Percentiles rank a stretch among this genome's conserved stretches.
These are phyloP conservation scores for Cariama cristata DNA, from an alignment of 2,113 vertebrate genomes.

Conservation along the genomic window DNA sequence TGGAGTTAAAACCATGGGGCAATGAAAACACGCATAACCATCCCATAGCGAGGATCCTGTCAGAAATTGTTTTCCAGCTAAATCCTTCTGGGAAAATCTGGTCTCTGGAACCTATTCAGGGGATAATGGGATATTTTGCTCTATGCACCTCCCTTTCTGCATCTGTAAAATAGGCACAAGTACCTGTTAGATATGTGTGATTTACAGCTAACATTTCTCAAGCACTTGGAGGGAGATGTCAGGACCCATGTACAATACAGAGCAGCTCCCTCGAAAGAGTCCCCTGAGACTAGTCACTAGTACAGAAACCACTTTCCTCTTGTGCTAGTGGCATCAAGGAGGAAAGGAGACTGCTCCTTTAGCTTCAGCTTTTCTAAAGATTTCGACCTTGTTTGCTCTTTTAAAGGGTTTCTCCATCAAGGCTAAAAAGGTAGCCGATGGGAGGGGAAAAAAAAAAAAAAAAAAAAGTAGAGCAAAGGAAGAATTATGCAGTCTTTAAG, in stretches of 20 bases:
- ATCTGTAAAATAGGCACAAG: background rate
- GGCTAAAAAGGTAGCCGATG: background rate
- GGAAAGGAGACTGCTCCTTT: background rate
- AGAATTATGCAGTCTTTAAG: background rate
- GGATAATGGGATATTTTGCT: background rate
- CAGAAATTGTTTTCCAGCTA: background rate
- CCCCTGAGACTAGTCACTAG: background rate
- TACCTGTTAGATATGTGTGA: background rate
- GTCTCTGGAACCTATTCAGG: background rate
- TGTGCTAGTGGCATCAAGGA: background rate
- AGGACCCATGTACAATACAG: background rate
- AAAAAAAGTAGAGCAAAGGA: background rate
- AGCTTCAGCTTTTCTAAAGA: background rate
- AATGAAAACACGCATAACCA: background rate
- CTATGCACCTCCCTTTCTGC: background rate
- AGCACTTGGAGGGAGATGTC: background rate
- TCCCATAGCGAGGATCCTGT: background rate
- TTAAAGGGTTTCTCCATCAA: background rate
- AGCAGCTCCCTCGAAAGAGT: background rate
- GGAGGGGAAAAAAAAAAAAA: fast-evolving
- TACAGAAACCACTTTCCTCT: background rate
- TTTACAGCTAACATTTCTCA: background rate
- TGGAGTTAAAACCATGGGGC: background rate
- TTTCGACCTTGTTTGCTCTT: background rate
- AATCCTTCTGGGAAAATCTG: background rate